A percentile compares a stretch with the other conserved stretches of the same genome.
These are phyloP conservation scores for Acleris cristana DNA, from an alignment of 2,888 invertebrate species.

Conservation along the genomic window DNA sequence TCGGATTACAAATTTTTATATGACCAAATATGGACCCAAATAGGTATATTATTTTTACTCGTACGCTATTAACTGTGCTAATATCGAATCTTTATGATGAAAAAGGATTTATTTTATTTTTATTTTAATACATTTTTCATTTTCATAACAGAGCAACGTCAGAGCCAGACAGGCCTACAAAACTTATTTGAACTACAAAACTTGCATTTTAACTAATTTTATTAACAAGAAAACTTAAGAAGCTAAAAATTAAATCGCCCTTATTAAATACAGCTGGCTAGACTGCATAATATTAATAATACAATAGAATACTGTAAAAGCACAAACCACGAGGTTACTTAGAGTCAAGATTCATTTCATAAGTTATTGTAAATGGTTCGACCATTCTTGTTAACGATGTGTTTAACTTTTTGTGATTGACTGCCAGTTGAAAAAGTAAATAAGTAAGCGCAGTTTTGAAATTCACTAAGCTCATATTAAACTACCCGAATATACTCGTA, in stretches of 20 bases:
- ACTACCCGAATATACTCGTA: too few relatives aligned
- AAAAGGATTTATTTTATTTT: too few relatives aligned
- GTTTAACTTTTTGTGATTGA: background rate
- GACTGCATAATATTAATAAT: slow-evolving; percentile 20
- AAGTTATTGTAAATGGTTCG: background rate
- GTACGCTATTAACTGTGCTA: too few relatives aligned
- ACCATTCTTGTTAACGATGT: background rate
- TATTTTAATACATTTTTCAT: background rate
- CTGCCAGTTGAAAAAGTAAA: background rate
- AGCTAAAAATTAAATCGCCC: slow-evolving; percentile 8
- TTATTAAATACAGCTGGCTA: slow-evolving; percentile 29
- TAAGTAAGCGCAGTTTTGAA: too few relatives aligned
- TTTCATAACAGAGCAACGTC: background rate
- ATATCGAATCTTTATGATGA: too few relatives aligned
- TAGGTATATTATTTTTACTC: too few relatives aligned
- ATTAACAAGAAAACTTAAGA: slow-evolving; percentile 13
- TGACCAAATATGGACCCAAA: too few relatives aligned
- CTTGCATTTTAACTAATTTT: slow-evolving; percentile 7
- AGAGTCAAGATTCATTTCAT: background rate
- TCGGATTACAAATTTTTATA: too few relatives aligned
- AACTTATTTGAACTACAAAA: slow-evolving; percentile 7
- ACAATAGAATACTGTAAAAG: slow-evolving; percentile 20
- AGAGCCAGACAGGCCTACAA: slow-evolving; percentile 10
- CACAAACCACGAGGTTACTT: slow-evolving; percentile 16
- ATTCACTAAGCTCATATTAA: too few relatives aligned